A percentile compares a stretch with the other conserved stretches of the same genome.
These are phyloP conservation scores for Limnephilus auricula DNA, from an alignment of 2,888 invertebrate species.

Conservation along the genomic window DNA sequence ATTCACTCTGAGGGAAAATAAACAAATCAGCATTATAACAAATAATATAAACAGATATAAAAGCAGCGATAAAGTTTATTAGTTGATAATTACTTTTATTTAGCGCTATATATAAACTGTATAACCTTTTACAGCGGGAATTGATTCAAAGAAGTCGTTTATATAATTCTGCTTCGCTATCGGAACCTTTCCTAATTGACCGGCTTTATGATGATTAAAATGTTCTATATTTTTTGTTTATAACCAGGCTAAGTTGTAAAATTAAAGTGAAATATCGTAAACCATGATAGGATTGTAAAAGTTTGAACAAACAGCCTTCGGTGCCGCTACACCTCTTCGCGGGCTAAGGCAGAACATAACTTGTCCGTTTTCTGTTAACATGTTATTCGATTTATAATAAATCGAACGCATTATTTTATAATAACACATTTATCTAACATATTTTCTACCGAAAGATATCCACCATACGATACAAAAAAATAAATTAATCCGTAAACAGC, in stretches of 20 bases:
- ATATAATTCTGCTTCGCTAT: not conserved
- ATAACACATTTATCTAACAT: not conserved
- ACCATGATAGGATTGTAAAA: slow-evolving; percentile 62
- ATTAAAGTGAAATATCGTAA: slow-evolving; percentile 65
- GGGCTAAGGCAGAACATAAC: not conserved
- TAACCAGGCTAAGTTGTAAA: slow-evolving; percentile 58
- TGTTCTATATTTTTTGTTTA: slow-evolving; percentile 60
- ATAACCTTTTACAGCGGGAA: slow-evolving; percentile 2
- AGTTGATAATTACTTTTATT: slow-evolving; percentile 35
- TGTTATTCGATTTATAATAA: not conserved
- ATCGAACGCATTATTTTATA: not conserved
- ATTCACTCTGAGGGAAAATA: not conserved
- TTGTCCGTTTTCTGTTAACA: slow-evolving; percentile 32
- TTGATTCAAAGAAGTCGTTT: slow-evolving; percentile 14
- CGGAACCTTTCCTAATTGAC: slow-evolving; percentile 59
- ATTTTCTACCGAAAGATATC: too few relatives aligned
- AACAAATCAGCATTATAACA: not conserved
- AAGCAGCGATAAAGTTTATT: slow-evolving; percentile 35
- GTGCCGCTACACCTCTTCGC: slow-evolving; percentile 49
- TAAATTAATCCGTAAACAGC: too few relatives aligned
- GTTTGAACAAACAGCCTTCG: slow-evolving; percentile 60
- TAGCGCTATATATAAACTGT: slow-evolving; percentile 33
- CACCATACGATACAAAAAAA: too few relatives aligned
- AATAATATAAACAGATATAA: not conserved
- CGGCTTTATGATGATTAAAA: slow-evolving; percentile 62